These are phyloP conservation scores for Salmo trutta DNA, from an alignment of 2,797 vertebrate species.

Conservation along the genomic window DNA sequence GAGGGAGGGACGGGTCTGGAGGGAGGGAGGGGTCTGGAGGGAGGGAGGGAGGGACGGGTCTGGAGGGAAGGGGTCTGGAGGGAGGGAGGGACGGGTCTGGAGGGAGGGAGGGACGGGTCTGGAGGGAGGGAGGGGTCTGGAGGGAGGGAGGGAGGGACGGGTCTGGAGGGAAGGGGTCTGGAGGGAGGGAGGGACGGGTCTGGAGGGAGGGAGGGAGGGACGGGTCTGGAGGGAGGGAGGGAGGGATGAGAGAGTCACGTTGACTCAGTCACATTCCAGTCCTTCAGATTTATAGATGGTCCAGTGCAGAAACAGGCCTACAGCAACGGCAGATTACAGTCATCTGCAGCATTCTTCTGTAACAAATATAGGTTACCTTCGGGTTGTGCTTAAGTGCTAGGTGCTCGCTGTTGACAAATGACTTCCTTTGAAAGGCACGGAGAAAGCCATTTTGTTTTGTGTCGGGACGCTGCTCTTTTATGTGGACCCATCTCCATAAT, in stretches of 20 bases:
- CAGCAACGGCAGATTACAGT: slow-evolving; percentile 79
- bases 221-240: background rate
- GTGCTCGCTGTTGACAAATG: slow-evolving; percentile 79
- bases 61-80: no score
- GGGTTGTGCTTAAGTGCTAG: slow-evolving; percentile 71
- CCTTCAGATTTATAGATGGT: slow-evolving; percentile 71
- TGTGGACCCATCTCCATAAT: background rate
- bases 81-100: background rate
- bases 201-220: no score
- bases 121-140: slow-evolving; percentile 1
- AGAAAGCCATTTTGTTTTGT: background rate
- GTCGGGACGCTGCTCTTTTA: background rate
- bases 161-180: no score
- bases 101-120: slow-evolving; percentile 2
- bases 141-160: slow-evolving; percentile 11
- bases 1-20: no score
- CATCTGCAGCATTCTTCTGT: slow-evolving; percentile 76
- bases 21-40: no score
- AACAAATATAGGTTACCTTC: slow-evolving; percentile 75
- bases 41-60: no score
- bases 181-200: no score
- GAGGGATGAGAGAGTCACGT: slow-evolving; percentile 30
- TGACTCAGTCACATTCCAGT: slow-evolving; percentile 75
- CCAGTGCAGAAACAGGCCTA: slow-evolving; percentile 68
- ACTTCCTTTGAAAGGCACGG: slow-evolving; percentile 75